These are phyloP conservation scores for Neomorphus geoffroyi DNA, from an alignment of 2,797 vertebrate genomes.

Conservation along the genomic window DNA sequence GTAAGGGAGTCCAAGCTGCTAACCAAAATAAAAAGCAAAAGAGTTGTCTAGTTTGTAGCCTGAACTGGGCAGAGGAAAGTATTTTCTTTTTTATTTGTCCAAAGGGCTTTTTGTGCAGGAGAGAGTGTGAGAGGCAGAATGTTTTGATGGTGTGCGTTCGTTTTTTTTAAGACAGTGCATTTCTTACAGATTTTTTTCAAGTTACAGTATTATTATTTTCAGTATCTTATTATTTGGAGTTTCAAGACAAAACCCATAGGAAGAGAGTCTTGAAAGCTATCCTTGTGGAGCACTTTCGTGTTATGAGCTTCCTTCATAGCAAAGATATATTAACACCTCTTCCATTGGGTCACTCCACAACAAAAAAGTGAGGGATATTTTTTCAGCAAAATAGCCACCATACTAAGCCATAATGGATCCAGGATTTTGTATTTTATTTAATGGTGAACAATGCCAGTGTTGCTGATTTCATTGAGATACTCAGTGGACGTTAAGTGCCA, in stretches of 20 bases:
- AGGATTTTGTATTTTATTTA: neutral
- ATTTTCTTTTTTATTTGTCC: constrained; percentile 2
- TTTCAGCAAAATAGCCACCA: neutral
- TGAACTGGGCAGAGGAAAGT: neutral
- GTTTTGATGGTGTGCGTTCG: neutral
- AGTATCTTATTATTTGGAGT: neutral
- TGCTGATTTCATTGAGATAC: neutral
- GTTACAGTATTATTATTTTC: neutral
- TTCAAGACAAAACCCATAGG: neutral
- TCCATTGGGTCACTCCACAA: neutral
- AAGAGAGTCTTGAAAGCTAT: neutral
- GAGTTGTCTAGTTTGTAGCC: neutral
- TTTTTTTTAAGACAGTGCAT: neutral
- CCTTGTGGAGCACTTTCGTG: neutral
- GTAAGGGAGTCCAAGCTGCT: constrained; percentile 42
- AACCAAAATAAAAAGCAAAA: constrained; percentile 52
- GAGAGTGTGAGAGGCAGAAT: neutral
- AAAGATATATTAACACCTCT: neutral
- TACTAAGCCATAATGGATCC: neutral
- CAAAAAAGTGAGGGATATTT: neutral
- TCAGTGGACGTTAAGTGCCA: neutral
- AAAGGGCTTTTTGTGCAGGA: neutral
- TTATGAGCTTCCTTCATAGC: neutral
- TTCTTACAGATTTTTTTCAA: neutral
- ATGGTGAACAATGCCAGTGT: neutral